phyloP scores from a whole-genome alignment of 2,888 invertebrate species.

The Lepidocyrtinus sp. region DNA sequence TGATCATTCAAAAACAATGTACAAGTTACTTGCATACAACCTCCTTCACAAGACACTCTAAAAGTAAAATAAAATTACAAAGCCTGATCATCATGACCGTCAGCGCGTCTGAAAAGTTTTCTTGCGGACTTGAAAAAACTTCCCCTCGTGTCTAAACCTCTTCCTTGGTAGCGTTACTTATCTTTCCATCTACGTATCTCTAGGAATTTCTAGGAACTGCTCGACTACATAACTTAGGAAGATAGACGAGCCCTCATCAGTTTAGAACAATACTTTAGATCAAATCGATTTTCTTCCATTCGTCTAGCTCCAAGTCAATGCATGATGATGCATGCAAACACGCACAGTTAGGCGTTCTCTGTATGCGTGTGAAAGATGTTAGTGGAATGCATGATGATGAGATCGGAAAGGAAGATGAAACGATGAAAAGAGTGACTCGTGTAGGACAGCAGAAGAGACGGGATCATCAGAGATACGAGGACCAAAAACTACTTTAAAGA shows the following conservation, averaged over 20 bases:
- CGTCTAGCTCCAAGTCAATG: slow-evolving; percentile 12
- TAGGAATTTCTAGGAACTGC: background rate
- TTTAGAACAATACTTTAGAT: slow-evolving; percentile 40
- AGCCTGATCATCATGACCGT: background rate
- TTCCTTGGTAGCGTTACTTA: background rate
- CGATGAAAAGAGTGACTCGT: slow-evolving; percentile 9
- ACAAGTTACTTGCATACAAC: too few relatives aligned
- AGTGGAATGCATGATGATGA: slow-evolving; percentile 51
- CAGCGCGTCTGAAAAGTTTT: background rate
- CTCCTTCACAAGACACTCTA: too few relatives aligned
- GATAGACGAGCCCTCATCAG: slow-evolving; percentile 1
- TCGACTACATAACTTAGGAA: background rate
- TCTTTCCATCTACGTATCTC: background rate
- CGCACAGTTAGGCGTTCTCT: background rate
- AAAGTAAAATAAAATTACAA: background rate
- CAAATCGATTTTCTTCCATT: slow-evolving; percentile 30
- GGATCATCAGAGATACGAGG: background rate
- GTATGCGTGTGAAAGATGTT: slow-evolving; percentile 24
- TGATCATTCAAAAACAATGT: background rate
- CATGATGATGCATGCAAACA: slow-evolving; percentile 23
- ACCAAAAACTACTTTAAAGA: too few relatives aligned
- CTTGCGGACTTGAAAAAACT: background rate
- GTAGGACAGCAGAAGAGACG: background rate
- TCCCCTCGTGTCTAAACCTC: background rate
- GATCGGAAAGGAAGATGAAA: slow-evolving; percentile 25